Base-by-base conservation (phyloP, 92 coral and sea anemone genomes). In the Zoanthus sansibaricus region DNA sequence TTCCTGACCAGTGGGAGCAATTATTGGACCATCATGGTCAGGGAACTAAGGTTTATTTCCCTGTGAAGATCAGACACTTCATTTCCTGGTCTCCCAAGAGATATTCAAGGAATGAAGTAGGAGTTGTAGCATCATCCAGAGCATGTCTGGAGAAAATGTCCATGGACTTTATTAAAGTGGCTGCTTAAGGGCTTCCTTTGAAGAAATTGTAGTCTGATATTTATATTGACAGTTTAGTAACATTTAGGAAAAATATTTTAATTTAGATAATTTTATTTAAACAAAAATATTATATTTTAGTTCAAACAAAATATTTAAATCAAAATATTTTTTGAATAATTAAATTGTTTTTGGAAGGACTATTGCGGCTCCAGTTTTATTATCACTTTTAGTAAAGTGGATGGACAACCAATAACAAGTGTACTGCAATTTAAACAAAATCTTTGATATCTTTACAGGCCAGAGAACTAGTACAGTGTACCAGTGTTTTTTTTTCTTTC, bases 11-110 rank as follows among this genome's bases (percentile, higher is more conserved):
- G 69, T 61, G 69, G 69, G 69, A 61, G 18, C 69, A 61, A 61
- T 61, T 71, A 37, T 72, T 86, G 56, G 89, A 86, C 75, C 76
- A 54, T 75, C 89, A 86, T 76, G 83, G 83, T 46, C 83, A 86
- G 74, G 89, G 89, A 46, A 86, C 83, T 13, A 86, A 86, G 72
- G 51, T 86, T 31, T 82, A 86, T 9, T 86, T 59, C 70, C 84
- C 89, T 44, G 89, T 86, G 15, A 86, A 86, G 48, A 45, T 66
- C 51, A 49, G 90, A 25, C 75, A 64, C 59, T 87, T 87, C 32
- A 25, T 87, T 78, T 71, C 79, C 64, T 87, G 90, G 90, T 86
- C 83, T 61, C 84, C 89, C 66, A 76, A 75, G 84, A 72, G 83
- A 61, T 62, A 58, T 21, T 66, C 16, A 5, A 80, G 58, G 12